Base-by-base conservation (phyloP, 2,888 invertebrate species). In the Dryomyza anilis region DNA sequence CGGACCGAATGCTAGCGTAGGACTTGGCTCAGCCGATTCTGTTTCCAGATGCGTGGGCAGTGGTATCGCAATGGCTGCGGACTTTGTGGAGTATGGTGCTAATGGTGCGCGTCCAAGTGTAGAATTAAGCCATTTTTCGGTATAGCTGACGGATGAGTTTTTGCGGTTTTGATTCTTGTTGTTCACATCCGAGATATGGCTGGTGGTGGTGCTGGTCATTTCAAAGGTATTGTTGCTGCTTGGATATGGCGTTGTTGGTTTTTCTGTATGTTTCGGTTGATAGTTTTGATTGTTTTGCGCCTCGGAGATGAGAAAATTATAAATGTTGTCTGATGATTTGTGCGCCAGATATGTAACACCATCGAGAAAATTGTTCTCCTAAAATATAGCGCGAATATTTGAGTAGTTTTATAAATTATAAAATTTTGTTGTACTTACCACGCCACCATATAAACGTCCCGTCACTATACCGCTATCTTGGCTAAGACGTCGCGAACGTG, bases 1-100 rank as follows among this genome's bases (percentile, higher is more conserved):
- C 0, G 86, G 86, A 0, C 87, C 87, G 72, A 87, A 87, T 0
- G 86, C 86, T 65, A 84, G 85, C 0, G 81, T 78, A 25, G 84
- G 77, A 72, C 83, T 78, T 4, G 80, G 78, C 50, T 81, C 78
- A 1, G 79, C 79, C 2, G 81, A 80, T 14, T 81, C 80, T 2
- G 74, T 71, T 67, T 81, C 81, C 66, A 79, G 65, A 39, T 81
- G 81, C 36, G 80, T 77, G 4, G 81, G 78, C 66, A 81, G 65
- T 36, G 76, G 76, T 52, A 76, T 64, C 0, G 74, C 67, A 12
- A 76, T 74, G 5, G 74, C 66, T 30, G 73, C 74, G 0, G 70
- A 66, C 63, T 77, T 78, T 12, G 33, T 21, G 45, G 70, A 67
- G 25, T 68, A 73, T 46, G 64, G 61, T 4, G 69, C 58, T 12